phyloP scores from a whole-genome alignment of 2,888 invertebrate species.

The Leucoptera coffeella region DNA sequence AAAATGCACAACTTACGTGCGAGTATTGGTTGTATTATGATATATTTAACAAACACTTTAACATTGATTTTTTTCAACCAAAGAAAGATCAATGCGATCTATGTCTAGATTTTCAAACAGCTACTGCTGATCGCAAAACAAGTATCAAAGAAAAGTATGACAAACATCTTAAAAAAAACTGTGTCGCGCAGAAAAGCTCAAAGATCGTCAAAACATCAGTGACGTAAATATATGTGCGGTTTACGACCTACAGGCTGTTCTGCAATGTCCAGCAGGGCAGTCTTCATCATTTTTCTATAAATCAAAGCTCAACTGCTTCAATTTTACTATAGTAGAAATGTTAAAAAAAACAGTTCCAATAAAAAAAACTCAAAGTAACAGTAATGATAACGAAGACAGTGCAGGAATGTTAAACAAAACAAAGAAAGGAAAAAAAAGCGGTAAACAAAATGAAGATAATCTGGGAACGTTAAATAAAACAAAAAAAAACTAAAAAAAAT shows the following conservation, averaged over 20 bases:
- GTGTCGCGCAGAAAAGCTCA: constrained; percentile 8
- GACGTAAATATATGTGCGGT: constrained; percentile 7
- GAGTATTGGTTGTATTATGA: constrained; percentile 7
- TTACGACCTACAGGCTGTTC: constrained; percentile 10
- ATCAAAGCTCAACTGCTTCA: constrained; percentile 8
- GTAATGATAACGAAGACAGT: not conserved
- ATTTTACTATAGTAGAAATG: constrained; percentile 8
- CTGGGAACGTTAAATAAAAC: no score
- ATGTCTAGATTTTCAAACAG: constrained; percentile 8
- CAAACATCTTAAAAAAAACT: constrained; percentile 8
- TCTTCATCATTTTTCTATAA: constrained; percentile 6
- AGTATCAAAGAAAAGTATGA: constrained; percentile 8
- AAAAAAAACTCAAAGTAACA: not conserved
- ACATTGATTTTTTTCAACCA: constrained; percentile 9
- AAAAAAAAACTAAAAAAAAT: no score
- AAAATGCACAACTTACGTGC: constrained; percentile 3
- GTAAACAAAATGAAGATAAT: no score
- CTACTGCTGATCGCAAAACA: constrained; percentile 5
- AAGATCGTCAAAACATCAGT: constrained; percentile 8
- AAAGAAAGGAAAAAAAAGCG: no score
- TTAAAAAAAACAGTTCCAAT: constrained; percentile 2
- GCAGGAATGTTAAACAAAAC: no score
- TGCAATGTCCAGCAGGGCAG: constrained; percentile 6
- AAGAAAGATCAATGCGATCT: constrained; percentile 10
- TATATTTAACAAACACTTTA: constrained; percentile 8